Conservation (phyloP, 2,888 invertebrate genomes). For the Baccha elongata region DNA sequence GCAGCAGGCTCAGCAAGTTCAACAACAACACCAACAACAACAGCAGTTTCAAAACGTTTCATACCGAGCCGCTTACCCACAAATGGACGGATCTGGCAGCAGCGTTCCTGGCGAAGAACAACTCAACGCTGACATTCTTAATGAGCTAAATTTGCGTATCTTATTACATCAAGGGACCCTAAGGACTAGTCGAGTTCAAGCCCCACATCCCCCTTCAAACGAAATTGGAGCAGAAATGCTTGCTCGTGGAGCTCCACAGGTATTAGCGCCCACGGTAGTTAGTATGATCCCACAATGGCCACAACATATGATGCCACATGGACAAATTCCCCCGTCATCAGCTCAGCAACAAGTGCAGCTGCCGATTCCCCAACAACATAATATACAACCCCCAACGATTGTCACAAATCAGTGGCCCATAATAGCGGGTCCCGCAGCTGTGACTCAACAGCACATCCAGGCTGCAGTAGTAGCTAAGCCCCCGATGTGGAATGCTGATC, state of each 20-base stretch:
- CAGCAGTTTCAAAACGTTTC: slow-evolving; percentile 51
- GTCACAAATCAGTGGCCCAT: slow-evolving; percentile 59
- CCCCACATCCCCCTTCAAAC: slow-evolving; percentile 52
- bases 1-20: slow-evolving; percentile 42
- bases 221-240: slow-evolving; percentile 76
- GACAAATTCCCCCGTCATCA: slow-evolving; percentile 43
- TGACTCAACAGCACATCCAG: slow-evolving; percentile 33
- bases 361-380: slow-evolving; percentile 38
- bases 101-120: slow-evolving; percentile 60
- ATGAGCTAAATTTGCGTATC: slow-evolving; percentile 79
- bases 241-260: slow-evolving; percentile 65
- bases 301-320: slow-evolving; percentile 76
- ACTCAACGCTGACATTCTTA: slow-evolving; percentile 76
- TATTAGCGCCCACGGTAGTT: slow-evolving; percentile 72
- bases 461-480: slow-evolving; percentile 36
- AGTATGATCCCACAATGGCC: slow-evolving; percentile 76
- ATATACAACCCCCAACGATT: slow-evolving; percentile 12
- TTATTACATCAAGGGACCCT: slow-evolving; percentile 75
- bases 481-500: slow-evolving; percentile 54
- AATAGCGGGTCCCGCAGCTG: slow-evolving; percentile 28
- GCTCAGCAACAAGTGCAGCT: slow-evolving; percentile 34
- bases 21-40: slow-evolving; percentile 16
- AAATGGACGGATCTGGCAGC: slow-evolving; percentile 33
- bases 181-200: slow-evolving; percentile 40
- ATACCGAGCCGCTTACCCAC: slow-evolving; percentile 42